phyloP scores from a whole-genome alignment of 1,140 invertebrate genomes.

The Anastrepha ludens region DNA sequence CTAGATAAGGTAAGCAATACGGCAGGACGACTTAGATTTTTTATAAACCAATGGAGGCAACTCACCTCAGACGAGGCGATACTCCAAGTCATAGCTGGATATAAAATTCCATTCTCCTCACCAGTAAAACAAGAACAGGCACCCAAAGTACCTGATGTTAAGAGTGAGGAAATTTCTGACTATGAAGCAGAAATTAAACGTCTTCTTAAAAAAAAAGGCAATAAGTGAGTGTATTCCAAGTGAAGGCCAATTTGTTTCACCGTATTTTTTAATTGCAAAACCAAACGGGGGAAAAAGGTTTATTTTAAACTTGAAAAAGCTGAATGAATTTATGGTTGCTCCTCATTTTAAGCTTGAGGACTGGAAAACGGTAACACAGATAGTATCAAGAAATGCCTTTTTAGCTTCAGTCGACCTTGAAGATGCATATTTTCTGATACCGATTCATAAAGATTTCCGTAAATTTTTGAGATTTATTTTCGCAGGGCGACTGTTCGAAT shows the following conservation, averaged over 20 bases:
- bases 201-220: background rate
- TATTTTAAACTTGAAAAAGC: background rate
- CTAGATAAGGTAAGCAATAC: background rate
- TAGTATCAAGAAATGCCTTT: background rate
- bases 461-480: background rate
- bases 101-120: background rate
- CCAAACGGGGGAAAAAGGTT: background rate
- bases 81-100: background rate
- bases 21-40: background rate
- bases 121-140: background rate
- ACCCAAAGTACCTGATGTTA: background rate
- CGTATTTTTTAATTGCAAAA: constrained; percentile 3
- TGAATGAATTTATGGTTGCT: background rate
- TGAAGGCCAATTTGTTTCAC: background rate
- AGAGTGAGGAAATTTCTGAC: background rate
- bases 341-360: no score
- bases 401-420: background rate
- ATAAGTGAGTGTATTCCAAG: background rate
- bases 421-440: constrained; percentile 10
- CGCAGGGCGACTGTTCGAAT: background rate
- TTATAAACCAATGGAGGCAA: background rate
- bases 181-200: background rate
- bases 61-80: background rate
- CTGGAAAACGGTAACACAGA: background rate
- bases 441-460: background rate